Evolutionary conservation across 2,113 vertebrate genomes (phyloP).

Genomic region (Hassar affinis): DNA sequence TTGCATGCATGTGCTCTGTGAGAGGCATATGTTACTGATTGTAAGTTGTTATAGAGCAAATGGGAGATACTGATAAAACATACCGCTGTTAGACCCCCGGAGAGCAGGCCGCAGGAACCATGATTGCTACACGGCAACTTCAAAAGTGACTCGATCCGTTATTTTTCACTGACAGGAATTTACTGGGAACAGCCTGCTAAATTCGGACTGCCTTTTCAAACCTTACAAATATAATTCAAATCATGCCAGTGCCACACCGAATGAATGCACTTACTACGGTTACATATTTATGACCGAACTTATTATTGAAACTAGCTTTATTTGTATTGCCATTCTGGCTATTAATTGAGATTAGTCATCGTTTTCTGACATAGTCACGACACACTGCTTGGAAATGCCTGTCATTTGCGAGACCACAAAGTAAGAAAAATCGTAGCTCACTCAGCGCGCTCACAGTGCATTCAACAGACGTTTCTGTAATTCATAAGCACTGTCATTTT

Average conservation of each 20-base stretch:
- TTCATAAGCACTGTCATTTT: neutral
- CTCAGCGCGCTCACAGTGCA: neutral
- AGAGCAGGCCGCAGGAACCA: neutral
- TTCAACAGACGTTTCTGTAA: neutral
- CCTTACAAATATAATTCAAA: conserved; percentile 12
- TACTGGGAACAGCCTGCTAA: conserved; percentile 9
- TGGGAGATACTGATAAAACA: conserved; percentile 26
- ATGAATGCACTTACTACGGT: neutral
- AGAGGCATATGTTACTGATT: conserved; percentile 21
- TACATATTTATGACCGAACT: conserved; percentile 14
- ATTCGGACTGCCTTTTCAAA: conserved; percentile 6
- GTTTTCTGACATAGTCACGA: neutral
- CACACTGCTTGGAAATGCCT: conserved; percentile 10
- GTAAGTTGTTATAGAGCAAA: neutral
- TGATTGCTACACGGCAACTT: conserved; percentile 3
- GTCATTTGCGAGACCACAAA: conserved; percentile 21
- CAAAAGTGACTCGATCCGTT: conserved; percentile 14
- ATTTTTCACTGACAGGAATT: conserved; percentile 5
- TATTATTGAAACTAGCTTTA: conserved; percentile 10
- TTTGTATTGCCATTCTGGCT: conserved; percentile 3
- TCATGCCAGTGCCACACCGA: conserved; percentile 22
- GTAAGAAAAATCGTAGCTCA: neutral
- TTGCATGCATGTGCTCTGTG: conserved; percentile 5
- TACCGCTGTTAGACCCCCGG: neutral
- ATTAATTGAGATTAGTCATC: conserved; percentile 23